Base-by-base conservation (phyloP, 1,140 invertebrate species). In the Drosophila tsacasi region DNA sequence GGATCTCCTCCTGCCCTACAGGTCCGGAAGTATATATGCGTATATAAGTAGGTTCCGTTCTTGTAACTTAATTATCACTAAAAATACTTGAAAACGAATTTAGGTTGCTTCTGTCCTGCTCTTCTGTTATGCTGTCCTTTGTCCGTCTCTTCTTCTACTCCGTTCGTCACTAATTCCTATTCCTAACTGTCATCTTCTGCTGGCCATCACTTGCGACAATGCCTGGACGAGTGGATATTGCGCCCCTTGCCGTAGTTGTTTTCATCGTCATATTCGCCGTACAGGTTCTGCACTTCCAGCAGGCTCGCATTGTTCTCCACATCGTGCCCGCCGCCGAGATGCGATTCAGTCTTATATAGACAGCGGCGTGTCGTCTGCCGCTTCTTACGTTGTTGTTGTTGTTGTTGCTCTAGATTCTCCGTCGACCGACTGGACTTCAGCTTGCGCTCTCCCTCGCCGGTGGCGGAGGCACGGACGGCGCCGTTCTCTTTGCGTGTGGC, bases 291-390 rank as follows among this genome's bases (percentile, higher is more conserved):
- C 81, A 92, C 76, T 52, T 83, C 80, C 35, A 86, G 69, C 65
- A 86, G 92, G 69, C 76, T 87, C 40, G 89, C 82, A 68, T 89
- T 91, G 68, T 91, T 92, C 52, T 86, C 87, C 59, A 86, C 83
- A 66, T 91, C 79, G 57, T 78, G 71, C 37, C 69, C 76, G 61
- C 69, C 76, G 61, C 76, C 67, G 47, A 75, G 71, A 39, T 75
- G 47, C 68, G 68, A 47, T 71, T 92, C 91, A 92, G 91, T 92
- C 91, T 92, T 91, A 80, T 90, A 77, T 54, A 92, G 79, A 68
- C 87, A 90, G 67, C 91, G 91, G 66, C 91, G 83, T 27, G 85
- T 73, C 21, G 85, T 78, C 8, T 81, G 81, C 46, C 91, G 83
- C 74, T 75, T 76, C 57, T 76, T 85, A 44, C 62, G 40, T 74